Percentiles rank a stretch among this genome's conserved stretches.
Evolutionary conservation across 2,888 invertebrate genomes (phyloP).

Genomic region (Andrena dorsata): DNA sequence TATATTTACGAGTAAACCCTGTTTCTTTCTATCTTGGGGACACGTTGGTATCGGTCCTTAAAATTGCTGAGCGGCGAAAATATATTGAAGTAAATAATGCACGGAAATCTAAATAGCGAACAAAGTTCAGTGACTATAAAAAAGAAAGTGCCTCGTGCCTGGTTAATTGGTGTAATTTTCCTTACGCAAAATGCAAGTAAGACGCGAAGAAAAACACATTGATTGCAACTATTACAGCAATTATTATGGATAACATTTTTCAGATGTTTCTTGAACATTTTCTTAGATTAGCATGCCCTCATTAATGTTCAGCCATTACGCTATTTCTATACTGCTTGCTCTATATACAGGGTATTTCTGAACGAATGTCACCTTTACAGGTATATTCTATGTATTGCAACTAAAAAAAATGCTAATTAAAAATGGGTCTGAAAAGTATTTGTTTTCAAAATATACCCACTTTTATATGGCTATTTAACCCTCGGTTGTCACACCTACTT

Average conservation of each 20-base stretch:
- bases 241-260: neutral
- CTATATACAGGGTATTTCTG: too few relatives aligned
- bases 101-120: slow-evolving; percentile 63
- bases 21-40: neutral
- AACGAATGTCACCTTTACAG: too few relatives aligned
- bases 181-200: neutral
- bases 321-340: too few relatives aligned
- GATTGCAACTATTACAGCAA: neutral
- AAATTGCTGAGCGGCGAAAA: slow-evolving; percentile 33
- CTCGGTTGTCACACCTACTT: too few relatives aligned
- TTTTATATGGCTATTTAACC: too few relatives aligned
- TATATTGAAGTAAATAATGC: slow-evolving; percentile 54
- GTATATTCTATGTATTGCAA: too few relatives aligned
- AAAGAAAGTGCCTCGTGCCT: slow-evolving; percentile 69
- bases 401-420: too few relatives aligned
- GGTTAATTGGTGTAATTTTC: slow-evolving; percentile 31
- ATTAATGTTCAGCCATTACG: too few relatives aligned
- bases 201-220: neutral
- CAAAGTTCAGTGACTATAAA: slow-evolving; percentile 74
- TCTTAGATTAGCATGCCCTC: too few relatives aligned
- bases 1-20: neutral
- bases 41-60: slow-evolving; percentile 1
- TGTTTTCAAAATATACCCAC: too few relatives aligned
- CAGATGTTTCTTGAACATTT: too few relatives aligned
- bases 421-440: too few relatives aligned